phyloP scores from a whole-genome alignment of 2,113 vertebrate genomes.

The Todiramphus chloris region DNA sequence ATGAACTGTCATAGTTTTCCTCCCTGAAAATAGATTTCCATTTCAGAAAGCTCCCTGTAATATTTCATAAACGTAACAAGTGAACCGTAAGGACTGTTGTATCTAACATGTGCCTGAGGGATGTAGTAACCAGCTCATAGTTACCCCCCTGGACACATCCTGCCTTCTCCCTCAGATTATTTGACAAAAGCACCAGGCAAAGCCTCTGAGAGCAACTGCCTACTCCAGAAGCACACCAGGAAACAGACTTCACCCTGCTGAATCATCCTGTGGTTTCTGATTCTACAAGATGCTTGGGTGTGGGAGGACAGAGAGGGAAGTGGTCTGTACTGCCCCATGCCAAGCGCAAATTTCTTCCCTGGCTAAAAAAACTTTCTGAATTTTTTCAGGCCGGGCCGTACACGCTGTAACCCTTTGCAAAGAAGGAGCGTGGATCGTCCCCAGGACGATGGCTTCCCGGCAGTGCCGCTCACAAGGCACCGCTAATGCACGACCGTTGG shows the following conservation, averaged over 20 bases:
- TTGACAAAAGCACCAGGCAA: not conserved
- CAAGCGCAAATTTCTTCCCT: constrained; percentile 32
- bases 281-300: not conserved
- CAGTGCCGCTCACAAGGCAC: not conserved
- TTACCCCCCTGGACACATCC: not conserved
- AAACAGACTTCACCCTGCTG: not conserved
- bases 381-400: not conserved
- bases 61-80: not conserved
- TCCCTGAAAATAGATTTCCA: not conserved
- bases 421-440: not conserved
- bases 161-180: not conserved
- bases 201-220: not conserved
- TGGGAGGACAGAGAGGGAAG: constrained; percentile 24
- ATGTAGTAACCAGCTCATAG: not conserved
- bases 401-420: not conserved
- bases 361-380: not conserved
- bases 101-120: too few species aligned
- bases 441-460: not conserved
- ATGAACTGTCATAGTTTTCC: not conserved
- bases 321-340: not conserved
- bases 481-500: not conserved
- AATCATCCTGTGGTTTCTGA: constrained; percentile 28
- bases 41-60: not conserved
- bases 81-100: not conserved
- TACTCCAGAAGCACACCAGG: not conserved